Conservation (phyloP, 2,888 invertebrate genomes). For the Philereme vetulata region DNA sequence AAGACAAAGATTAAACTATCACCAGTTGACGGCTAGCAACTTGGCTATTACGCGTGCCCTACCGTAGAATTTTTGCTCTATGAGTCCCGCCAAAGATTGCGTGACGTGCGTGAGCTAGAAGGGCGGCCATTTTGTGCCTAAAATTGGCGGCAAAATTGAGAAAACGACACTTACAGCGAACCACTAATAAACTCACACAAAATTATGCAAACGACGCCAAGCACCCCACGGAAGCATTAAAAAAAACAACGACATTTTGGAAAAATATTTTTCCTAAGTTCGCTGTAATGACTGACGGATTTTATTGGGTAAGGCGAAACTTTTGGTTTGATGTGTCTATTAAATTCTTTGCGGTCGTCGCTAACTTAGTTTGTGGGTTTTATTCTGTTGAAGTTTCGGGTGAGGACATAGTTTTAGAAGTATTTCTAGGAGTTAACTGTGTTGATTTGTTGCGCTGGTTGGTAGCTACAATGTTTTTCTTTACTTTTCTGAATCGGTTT, state of each 20-base stretch:
- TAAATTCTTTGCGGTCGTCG: conserved; percentile 60
- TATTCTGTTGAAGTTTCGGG: conserved; percentile 46
- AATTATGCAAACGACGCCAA: conserved; percentile 64
- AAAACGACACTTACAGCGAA: conserved; percentile 72
- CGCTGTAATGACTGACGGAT: conserved; percentile 49
- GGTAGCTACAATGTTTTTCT: conserved; percentile 9
- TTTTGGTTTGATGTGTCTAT: conserved; percentile 65
- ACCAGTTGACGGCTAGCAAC: too few relatives aligned
- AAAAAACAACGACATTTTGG: conserved; percentile 57
- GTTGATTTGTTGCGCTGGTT: conserved; percentile 38
- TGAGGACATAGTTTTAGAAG: conserved; percentile 48
- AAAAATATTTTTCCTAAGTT: conserved; percentile 49
- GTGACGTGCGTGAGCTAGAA: conserved; percentile 67
- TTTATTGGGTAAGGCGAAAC: conserved; percentile 56
- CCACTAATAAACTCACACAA: conserved; percentile 54
- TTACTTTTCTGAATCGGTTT: too few relatives aligned
- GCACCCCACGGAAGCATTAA: conserved; percentile 56
- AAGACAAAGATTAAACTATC: background rate
- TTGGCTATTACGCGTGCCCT: background rate
- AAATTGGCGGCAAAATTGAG: conserved; percentile 79
- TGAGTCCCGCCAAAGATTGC: conserved; percentile 50
- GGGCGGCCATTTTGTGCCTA: conserved; percentile 74
- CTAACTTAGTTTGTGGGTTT: conserved; percentile 44
- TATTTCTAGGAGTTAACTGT: conserved; percentile 43
- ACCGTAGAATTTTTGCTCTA: conserved; percentile 14